A percentile compares a stretch with the other conserved stretches of the same genome.
Conservation (phyloP, 2,797 vertebrate genomes). For the Petrocephalus sullivani region DNA sequence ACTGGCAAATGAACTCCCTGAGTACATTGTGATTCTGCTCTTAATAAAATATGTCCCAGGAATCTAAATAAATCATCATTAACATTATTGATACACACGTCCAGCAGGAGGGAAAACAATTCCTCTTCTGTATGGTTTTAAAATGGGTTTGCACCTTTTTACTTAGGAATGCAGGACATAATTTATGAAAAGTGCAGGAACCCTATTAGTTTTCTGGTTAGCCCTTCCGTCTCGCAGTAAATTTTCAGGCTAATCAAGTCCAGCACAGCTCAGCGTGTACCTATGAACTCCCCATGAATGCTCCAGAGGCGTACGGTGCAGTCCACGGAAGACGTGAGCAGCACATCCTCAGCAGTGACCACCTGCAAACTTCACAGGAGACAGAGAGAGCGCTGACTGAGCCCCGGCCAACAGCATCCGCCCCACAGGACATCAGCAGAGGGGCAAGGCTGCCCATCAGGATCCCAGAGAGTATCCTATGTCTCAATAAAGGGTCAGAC, state of each 20-base stretch:
- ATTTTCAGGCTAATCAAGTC: not conserved
- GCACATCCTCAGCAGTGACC: slow-evolving; percentile 58
- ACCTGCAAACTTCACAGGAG: slow-evolving; percentile 57
- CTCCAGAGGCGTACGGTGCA: slow-evolving; percentile 62
- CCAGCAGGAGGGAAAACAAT: not conserved
- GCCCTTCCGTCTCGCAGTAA: not conserved
- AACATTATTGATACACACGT: not conserved
- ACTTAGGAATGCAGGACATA: not conserved
- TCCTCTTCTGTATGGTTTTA: not conserved
- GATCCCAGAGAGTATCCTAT: not conserved
- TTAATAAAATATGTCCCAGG: not conserved
- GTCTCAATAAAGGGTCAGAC: not conserved
- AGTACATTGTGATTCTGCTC: not conserved
- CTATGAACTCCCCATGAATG: slow-evolving; percentile 53
- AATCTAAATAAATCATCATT: not conserved
- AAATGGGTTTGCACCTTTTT: not conserved
- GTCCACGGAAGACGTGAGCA: slow-evolving; percentile 63
- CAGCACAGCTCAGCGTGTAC: slow-evolving; percentile 29
- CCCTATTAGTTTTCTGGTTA: not conserved
- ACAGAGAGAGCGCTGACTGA: not conserved
- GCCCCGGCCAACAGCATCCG: slow-evolving; percentile 29
- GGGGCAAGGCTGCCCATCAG: not conserved
- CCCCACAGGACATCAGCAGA: slow-evolving; percentile 12
- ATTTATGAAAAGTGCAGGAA: not conserved
- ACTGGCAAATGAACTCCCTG: not conserved